Conservation (phyloP, 2,888 invertebrate genomes). For the Kryphioiulus occultus region DNA sequence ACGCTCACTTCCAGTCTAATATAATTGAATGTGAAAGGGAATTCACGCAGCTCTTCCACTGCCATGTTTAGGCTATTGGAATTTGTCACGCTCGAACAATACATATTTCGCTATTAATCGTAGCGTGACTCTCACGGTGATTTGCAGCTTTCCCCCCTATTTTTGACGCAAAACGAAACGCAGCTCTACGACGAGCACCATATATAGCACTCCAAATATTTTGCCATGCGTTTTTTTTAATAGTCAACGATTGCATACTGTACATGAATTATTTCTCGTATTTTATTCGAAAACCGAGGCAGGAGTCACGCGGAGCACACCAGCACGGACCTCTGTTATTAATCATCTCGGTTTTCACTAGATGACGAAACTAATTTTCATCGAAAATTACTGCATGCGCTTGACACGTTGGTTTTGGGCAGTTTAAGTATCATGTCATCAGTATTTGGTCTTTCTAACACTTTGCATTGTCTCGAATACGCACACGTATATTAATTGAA, state of each 20-base stretch:
- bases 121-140: conserved; percentile 25
- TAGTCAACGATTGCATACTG: neutral
- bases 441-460: too few relatives aligned
- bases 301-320: neutral
- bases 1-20: neutral
- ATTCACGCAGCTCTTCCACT: neutral
- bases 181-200: neutral
- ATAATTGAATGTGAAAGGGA: conserved; percentile 16
- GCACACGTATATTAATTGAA: too few relatives aligned
- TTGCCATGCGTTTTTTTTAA: neutral
- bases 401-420: too few relatives aligned
- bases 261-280: neutral
- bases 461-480: too few relatives aligned
- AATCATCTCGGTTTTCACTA: too few relatives aligned
- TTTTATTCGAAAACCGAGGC: neutral
- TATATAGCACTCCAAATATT: neutral
- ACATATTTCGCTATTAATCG: neutral
- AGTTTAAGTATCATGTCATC: too few relatives aligned
- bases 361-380: too few relatives aligned
- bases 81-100: neutral
- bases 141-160: neutral
- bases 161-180: neutral
- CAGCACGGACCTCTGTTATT: too few relatives aligned
- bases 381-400: too few relatives aligned
- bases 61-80: neutral